A percentile compares a stretch with the other conserved stretches of the same genome.
These are phyloP conservation scores for Cenopis cana DNA, from an alignment of 2,888 invertebrate species.

Conservation along the genomic window DNA sequence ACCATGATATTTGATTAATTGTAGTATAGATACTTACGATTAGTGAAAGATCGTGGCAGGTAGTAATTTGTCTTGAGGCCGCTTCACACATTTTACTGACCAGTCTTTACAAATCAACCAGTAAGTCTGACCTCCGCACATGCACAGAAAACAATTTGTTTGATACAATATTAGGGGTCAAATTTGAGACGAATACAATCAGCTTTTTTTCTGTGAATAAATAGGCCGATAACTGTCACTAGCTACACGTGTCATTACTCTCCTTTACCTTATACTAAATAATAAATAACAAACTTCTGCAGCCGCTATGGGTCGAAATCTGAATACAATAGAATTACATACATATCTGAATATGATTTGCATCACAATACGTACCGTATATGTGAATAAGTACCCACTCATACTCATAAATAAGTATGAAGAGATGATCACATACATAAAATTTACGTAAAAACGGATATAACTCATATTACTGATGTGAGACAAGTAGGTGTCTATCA, in stretches of 20 bases:
- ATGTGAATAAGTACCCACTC: constrained; percentile 26
- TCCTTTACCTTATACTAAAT: constrained; percentile 27
- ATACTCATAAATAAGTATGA: constrained; percentile 30
- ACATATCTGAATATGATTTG: constrained; percentile 42
- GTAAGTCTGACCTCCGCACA: too few species aligned
- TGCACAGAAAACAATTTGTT: too few species aligned
- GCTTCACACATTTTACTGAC: too few species aligned
- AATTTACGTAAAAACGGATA: constrained; percentile 39
- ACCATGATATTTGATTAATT: too few species aligned
- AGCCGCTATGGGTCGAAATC: constrained; percentile 53
- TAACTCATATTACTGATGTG: constrained; percentile 18
- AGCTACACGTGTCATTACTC: constrained; percentile 21
- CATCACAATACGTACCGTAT: constrained; percentile 42
- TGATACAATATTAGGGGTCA: too few species aligned
- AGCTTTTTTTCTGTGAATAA: too few species aligned
- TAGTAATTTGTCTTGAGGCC: too few species aligned
- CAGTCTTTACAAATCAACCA: too few species aligned
- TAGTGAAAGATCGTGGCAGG: too few species aligned
- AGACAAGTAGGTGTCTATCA: not conserved
- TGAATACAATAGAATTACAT: constrained; percentile 58
- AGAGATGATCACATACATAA: constrained; percentile 33
- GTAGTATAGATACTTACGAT: too few species aligned
- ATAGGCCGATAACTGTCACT: not conserved
- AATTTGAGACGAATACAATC: too few species aligned
- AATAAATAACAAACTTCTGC: constrained; percentile 32